Evolutionary conservation across 2,888 invertebrate genomes (phyloP), one percentile per base, ranked within the genome.

Genomic region (Cryptus viduatorius): DNA sequence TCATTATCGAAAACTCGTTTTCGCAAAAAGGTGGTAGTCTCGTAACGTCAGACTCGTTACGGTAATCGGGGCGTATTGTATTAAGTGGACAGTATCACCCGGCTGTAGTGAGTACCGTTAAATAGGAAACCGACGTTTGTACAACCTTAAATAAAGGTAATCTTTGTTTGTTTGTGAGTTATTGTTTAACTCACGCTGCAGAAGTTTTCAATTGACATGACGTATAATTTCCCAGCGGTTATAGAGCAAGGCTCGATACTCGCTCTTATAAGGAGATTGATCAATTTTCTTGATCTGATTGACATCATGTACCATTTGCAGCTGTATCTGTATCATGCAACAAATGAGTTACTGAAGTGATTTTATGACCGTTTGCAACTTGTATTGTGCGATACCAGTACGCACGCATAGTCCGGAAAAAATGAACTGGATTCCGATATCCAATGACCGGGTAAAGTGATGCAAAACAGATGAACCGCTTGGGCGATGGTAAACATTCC

Each of bases 41-140:
- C 24, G 24, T 24, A 24, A 24, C 24, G 24, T 24, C 1, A 24
- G 24, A 24, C 24, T 24, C 24, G 24, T 24, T 24, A 24, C 24
- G 24, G 24, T 24, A 24, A 24, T 24, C 24, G 24, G 24, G 24
- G 24, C 1, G 24, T 24, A 1, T 24, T 24, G 24, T 24, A 24
- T 24, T 24, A 24, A 24, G 24, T 24, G 24, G 1, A 24, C 24
- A 24, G 42, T 37, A 8, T 19, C 24, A 24, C 42, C 79, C n/a
- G 72, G 83, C 56, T 31, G 83, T 75, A 3, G 59, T 12, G 29
- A 85, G 50, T 4, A 85, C 53, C 0, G 85, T 85, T 16, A 85
- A 85, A 24, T 77, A 85, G 5, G 86, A 86, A 64, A 75, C 48
- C 2, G 86, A 81, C 37, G 83, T 84, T 64, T 76, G 78, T 1